phyloP scores from a whole-genome alignment of 1,140 invertebrate species.

The Papilio dardanus region DNA sequence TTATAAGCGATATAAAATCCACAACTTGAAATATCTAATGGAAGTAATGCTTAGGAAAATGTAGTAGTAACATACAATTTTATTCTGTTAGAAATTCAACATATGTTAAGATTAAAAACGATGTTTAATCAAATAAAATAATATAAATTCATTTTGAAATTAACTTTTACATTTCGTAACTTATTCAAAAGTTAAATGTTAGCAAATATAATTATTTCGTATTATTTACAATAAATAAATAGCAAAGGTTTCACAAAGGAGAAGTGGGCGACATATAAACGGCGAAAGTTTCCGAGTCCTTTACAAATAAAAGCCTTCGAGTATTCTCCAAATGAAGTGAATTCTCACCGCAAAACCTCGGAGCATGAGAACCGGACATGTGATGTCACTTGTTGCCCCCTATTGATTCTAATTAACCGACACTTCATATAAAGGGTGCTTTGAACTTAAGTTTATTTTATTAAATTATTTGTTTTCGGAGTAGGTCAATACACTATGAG shows the following conservation, averaged over 20 bases:
- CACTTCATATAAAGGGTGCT: neutral
- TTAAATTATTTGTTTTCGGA: neutral
- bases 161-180: neutral
- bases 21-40: conserved; percentile 5
- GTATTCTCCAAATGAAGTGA: conserved; percentile 33
- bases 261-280: conserved; percentile 46
- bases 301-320: conserved; percentile 52
- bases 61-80: neutral
- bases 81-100: neutral
- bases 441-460: neutral
- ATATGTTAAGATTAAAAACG: too few species aligned
- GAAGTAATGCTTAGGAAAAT: neutral
- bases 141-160: neutral
- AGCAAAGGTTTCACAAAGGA: conserved; percentile 35
- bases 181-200: neutral
- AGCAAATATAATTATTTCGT: conserved; percentile 1
- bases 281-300: conserved; percentile 45
- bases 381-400: neutral
- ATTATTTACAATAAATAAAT: conserved; percentile 32
- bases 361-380: conserved; percentile 28
- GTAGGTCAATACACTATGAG: neutral
- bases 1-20: neutral
- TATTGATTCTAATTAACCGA: conserved; percentile 25
- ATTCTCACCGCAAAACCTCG: conserved; percentile 22
- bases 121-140: too few species aligned